Base-by-base conservation (phyloP, 2,888 invertebrate genomes). In the Julus scanicus region DNA sequence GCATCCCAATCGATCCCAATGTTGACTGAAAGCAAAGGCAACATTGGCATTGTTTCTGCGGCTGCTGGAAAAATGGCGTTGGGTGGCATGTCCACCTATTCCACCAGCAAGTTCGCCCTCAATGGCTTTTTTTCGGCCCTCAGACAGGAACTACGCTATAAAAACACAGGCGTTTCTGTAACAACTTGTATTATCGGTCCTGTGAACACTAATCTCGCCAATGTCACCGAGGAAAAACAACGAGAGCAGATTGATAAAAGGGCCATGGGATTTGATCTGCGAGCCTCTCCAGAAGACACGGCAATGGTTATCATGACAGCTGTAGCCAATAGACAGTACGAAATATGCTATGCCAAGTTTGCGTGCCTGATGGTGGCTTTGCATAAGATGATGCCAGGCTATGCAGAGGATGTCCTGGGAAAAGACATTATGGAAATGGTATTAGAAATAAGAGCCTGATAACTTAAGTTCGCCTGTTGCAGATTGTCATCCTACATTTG, bases 21-120 rank as follows among this genome's bases (percentile, higher is more conserved):
- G 29, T 90, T 92, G 15, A 90, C 90, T 88, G 88, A 90, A 20
- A 90, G 89, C 88, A 89, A 89, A 8, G 92, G 92, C 15, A 88
- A 88, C 87, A 90, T 92, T 48, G 90, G 92, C 6, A 91, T 91
- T 4, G 90, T 91, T 63, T 91, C 91, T 0, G 92, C 92, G 0
- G 85, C 91, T 8, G 90, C 91, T 89, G 92, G 92, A 91, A 89
- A 89, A 89, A 88, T 88, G 20, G 84, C 44, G 13, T 20, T 17
- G 37, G 49, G 84, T 6, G 37, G 39, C 39, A 29, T 37, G 39
- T 17, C 88, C 20, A 20, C 20, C 39, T 84, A 88, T 44, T 84
- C 84, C 13, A 40, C 88, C n/a, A 80, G n/a, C 49, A 83, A 88
- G 53, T 84, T 84, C 40, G 84, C 83, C 29, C 39, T 87, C 37